Conservation (phyloP, 2,113 vertebrate genomes). For the Podilymbus podiceps region DNA sequence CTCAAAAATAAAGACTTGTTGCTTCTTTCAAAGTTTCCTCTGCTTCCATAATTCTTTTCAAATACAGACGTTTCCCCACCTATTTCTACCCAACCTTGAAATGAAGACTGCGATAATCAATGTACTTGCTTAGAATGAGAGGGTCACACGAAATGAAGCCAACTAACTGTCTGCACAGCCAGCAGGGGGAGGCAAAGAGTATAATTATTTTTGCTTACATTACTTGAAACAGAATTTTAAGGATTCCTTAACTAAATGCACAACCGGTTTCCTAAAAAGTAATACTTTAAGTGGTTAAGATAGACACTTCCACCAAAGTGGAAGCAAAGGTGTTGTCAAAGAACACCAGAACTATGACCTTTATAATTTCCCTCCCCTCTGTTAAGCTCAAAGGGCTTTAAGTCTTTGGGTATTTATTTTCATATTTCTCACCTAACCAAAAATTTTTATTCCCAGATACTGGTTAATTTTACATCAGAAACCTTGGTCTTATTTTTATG, state of each 20-base stretch:
- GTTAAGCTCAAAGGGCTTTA: background rate
- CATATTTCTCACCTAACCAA: background rate
- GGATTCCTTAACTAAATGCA: background rate
- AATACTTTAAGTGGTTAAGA: background rate
- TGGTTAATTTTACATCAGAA: background rate
- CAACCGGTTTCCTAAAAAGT: background rate
- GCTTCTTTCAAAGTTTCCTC: background rate
- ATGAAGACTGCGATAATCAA: background rate
- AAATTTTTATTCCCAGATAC: background rate
- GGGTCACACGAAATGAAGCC: background rate
- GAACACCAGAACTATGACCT: background rate
- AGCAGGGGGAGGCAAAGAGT: slow-evolving; percentile 64
- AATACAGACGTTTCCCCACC: background rate
- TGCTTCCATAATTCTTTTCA: background rate
- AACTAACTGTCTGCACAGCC: slow-evolving; percentile 47
- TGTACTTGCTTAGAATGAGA: background rate
- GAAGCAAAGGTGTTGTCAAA: background rate
- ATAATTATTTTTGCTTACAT: background rate
- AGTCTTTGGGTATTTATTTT: background rate
- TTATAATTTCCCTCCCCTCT: background rate
- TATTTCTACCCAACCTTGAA: background rate
- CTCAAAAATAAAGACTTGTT: background rate
- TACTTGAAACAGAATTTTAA: slow-evolving; percentile 4
- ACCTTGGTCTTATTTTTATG: background rate
- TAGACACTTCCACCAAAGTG: background rate